Conservation (phyloP, 2,113 vertebrate genomes). For the Eurypyga helias region DNA sequence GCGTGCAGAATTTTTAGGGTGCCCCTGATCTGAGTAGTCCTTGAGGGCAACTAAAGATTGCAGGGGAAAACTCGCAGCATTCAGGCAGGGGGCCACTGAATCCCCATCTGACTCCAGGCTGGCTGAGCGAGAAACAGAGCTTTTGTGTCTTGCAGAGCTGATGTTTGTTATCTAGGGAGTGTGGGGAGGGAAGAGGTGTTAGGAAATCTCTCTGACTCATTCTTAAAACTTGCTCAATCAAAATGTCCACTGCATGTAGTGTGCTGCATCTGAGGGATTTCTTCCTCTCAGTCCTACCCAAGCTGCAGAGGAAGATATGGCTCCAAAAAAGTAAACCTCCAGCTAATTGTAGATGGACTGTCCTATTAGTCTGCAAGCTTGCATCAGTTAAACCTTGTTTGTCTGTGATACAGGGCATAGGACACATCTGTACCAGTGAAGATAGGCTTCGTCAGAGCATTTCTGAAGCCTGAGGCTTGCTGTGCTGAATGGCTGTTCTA, state of each 20-base stretch:
- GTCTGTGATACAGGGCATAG: neutral
- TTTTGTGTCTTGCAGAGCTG: neutral
- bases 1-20: neutral
- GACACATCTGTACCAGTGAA: neutral
- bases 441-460: neutral
- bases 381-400: neutral
- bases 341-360: neutral
- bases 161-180: neutral
- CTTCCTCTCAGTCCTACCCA: neutral
- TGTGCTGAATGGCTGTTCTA: neutral
- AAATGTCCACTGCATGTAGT: neutral
- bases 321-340: neutral
- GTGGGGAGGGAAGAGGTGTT: neutral
- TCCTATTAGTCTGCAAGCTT: neutral
- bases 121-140: neutral
- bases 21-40: neutral
- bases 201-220: conserved; percentile 57
- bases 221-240: conserved; percentile 1
- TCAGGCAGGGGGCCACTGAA: neutral
- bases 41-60: neutral
- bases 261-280: neutral
- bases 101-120: neutral
- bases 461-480: conserved; percentile 8
- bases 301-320: neutral
- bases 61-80: neutral